Conservation (phyloP, 1,140 invertebrate genomes). For the Brachionus asplanchnoidis region DNA sequence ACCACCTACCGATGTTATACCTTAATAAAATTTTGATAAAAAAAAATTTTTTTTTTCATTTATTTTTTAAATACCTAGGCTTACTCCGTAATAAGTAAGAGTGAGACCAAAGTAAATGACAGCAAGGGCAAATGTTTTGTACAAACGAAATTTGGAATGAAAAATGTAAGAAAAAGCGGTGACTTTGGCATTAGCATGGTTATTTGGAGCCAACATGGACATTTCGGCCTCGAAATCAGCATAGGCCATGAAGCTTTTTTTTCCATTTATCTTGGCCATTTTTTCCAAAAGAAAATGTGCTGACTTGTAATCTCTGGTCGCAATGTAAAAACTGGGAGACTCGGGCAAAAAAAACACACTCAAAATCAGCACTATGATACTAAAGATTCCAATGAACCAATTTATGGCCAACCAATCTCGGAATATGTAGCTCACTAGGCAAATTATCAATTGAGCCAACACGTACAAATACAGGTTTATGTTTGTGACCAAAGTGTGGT, state of each 20-base stretch:
- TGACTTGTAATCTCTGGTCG: not conserved
- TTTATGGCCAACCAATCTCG: not conserved
- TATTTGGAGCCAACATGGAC: not conserved
- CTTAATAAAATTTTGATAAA: not conserved
- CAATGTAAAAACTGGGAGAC: slow-evolving; percentile 1
- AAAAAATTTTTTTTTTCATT: not conserved
- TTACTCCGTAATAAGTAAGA: not conserved
- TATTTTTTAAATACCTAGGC: not conserved
- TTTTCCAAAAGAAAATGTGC: not conserved
- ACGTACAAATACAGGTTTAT: not conserved
- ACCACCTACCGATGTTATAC: not conserved
- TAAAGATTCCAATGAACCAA: not conserved
- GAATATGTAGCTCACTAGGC: not conserved
- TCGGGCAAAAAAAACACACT: not conserved
- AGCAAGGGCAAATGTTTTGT: not conserved
- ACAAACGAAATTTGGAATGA: not conserved
- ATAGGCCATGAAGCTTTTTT: not conserved
- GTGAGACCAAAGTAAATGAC: not conserved
- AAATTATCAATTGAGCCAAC: not conserved
- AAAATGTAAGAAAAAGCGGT: not conserved
- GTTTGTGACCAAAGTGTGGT: not conserved
- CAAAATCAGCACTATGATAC: not conserved
- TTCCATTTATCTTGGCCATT: not conserved
- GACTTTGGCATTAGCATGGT: not conserved
- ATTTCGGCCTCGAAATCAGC: not conserved